These are phyloP conservation scores for Mactromeris polynyma DNA, from an alignment of 2,888 invertebrate genomes.

Conservation along the genomic window DNA sequence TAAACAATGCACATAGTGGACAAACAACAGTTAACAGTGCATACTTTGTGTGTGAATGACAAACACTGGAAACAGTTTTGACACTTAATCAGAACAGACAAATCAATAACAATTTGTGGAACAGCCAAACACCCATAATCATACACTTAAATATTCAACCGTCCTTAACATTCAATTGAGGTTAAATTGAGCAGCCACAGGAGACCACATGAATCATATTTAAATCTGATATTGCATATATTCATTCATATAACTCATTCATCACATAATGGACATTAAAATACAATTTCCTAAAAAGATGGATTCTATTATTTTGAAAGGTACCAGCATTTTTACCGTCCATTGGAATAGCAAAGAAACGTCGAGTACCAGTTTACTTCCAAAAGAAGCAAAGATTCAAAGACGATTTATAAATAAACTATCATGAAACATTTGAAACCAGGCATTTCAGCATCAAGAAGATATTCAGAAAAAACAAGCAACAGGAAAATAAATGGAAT, in stretches of 20 bases:
- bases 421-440: background rate
- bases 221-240: no score
- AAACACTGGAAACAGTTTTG: background rate
- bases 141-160: no score
- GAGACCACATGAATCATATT: no score
- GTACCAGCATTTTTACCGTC: background rate
- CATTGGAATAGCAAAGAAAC: background rate
- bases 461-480: background rate
- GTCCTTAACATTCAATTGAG: no score
- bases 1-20: background rate
- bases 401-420: background rate
- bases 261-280: no score
- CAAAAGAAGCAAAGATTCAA: background rate
- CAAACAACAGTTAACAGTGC: conserved; percentile 3
- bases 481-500: background rate
- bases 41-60: background rate
- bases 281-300: no score
- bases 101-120: background rate
- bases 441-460: background rate
- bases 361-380: background rate
- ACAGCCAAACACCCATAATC: no score
- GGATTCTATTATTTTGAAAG: background rate
- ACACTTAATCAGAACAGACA: conserved; percentile 1
- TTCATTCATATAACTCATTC: no score
- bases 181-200: no score